Base-by-base conservation (phyloP, 2,797 vertebrate species). In the Gambelia wislizenii region DNA sequence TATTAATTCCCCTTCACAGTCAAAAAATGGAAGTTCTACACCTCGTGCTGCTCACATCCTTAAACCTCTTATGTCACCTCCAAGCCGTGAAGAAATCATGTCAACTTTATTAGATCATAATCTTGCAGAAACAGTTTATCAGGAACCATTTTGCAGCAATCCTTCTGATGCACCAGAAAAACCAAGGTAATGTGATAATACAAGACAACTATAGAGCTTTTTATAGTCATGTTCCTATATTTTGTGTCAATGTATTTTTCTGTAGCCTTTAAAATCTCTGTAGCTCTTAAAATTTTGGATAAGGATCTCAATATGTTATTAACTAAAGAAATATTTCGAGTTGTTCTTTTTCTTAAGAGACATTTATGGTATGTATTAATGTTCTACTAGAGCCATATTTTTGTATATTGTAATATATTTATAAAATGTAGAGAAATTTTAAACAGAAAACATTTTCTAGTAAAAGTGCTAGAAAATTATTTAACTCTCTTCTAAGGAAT, bases 21-120 rank as follows among this genome's bases (percentile, higher is more conserved):
- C 98, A 86, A 99, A 98, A 95, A 97, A 97, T 86, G 97, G 97
- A 67, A 97, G 95, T 95, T 98, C 98, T 91, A 96, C 96, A 36
- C 97, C 97, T 95, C 98, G 98, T 56, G 93, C 97, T 49, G 98
- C 97, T 90, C 98, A 98, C 94, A 96, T 99, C 87, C 98, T 99
- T 93, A 99, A 99, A 95, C 99, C 99, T 77, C 98, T 99, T 47
- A 99, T 99, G 99, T 99, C 98, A 61, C 99, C 99, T 59, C 99
- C 99, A 30, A 99, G 98, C 92, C 98, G 98, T 70, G 99, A 99
- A 89, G 99, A 99, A 97, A 99, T 99, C 93, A 96, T 99, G 95
- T 97, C 98, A 95, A 99, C 98, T 87, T 96, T 99, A 84, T 92
- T 97, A 89, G 98, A 99, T 95, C 97, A 99, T 89, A 98, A 99